Percentiles rank a stretch among this genome's conserved stretches.
Conservation (phyloP, 64 coral and sea anemone species). For the Trachythela sp. region DNA sequence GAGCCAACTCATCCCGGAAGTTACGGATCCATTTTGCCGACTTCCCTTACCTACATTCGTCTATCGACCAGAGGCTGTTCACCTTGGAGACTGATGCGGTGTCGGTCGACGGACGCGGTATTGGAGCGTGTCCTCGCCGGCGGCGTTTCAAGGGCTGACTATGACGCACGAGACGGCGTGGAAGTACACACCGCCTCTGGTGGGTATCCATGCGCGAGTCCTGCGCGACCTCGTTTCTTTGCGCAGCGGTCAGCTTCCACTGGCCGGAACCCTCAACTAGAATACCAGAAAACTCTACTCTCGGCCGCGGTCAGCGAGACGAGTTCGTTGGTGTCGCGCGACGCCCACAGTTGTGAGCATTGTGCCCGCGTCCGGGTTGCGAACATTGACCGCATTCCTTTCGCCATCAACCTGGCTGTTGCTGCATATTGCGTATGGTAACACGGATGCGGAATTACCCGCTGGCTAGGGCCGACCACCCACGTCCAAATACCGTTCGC, state of each 20-base stretch:
- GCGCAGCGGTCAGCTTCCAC: not conserved
- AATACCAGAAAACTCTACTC: not conserved
- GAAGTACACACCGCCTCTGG: not conserved
- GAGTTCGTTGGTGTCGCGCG: not conserved
- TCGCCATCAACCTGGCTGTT: not conserved
- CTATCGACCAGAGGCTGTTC: too few relatives aligned
- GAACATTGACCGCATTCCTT: not conserved
- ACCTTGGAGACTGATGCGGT: too few relatives aligned
- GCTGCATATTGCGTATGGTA: not conserved
- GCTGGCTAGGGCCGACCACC: conserved; percentile 10
- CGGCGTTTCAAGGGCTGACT: not conserved
- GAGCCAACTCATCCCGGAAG: not conserved
- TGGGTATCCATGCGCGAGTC: too few relatives aligned
- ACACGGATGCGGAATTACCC: too few relatives aligned
- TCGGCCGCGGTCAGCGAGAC: not conserved
- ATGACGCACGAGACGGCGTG: not conserved
- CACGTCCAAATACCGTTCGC: conserved; percentile 25
- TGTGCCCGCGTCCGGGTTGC: not conserved
- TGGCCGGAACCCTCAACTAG: not conserved
- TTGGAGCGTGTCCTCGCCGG: not conserved
- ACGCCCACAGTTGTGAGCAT: not conserved
- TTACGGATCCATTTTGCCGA: too few relatives aligned
- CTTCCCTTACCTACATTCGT: too few relatives aligned
- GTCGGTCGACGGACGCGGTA: not conserved
- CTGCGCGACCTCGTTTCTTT: not conserved